Base-by-base conservation (phyloP, 2,888 invertebrate species). In the Drosophila silvestris region DNA sequence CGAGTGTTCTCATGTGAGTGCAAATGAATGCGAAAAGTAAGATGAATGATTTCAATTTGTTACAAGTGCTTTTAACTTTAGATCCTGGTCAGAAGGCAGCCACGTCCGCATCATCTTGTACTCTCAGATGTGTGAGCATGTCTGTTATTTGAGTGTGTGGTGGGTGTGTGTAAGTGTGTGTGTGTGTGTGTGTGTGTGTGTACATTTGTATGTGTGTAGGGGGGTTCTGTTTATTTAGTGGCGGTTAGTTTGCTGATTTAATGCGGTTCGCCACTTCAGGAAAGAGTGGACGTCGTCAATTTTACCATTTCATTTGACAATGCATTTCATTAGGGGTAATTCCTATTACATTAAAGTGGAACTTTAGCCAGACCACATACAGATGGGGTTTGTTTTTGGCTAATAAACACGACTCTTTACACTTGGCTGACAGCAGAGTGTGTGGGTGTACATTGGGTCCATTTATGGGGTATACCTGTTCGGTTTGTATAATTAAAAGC, bases 31-130 rank as follows among this genome's bases (percentile, higher is more conserved):
- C 74, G 79, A 85, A 86, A 89, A 89, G 87, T 83, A 86, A 90
- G 90, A 89, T 90, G 89, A 89, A 89, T 89, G 90, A 90, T 89
- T 86, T 89, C 87, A 89, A 89, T 89, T 90, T 89, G 87, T 90
- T 90, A 86, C 89, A 83, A 89, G 90, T 90, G 90, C 91, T 89
- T 90, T 89, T 89, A 90, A 86, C 87, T 86, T 86, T 79, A 84
- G 87, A 84, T 81, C 74, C 77, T 79, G 77, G 68, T 67, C 70
- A 65, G 77, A 57, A 57, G 57, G 59, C 81, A 74, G 60, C 59
- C 68, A 63, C 56, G 67, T 61, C 52, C 70, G 69, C 82, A 74
- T 44, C 77, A 63, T 76, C 68, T 72, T 54, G 70, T 64, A 47
- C 52, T 51, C 44, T 39, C 33, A 35, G 41, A 14, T 58, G 44